Base-by-base conservation (phyloP, 2,888 invertebrate species). In the Pachycephus smyrnensis region DNA sequence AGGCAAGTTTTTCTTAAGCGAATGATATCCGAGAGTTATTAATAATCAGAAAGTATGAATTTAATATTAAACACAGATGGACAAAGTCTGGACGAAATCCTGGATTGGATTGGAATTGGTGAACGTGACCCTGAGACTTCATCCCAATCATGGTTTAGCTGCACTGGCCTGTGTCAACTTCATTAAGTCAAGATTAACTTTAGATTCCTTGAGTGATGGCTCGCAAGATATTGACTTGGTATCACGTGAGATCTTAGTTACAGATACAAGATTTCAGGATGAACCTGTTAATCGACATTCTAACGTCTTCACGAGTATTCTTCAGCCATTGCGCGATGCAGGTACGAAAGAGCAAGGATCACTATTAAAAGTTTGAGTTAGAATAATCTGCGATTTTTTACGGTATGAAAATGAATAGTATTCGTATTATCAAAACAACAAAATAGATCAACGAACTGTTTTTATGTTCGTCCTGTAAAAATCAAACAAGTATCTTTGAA, bases 151-250 rank as follows among this genome's bases (percentile, higher is more conserved):
- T 81, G 93, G 93, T 4, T 92, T 92, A 71, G 91, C 93, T 1
- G 93, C 95, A 11, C 92, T 99, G 74, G 97, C 98, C 1, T 96
- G 96, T 86, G 94, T 98, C 80, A 97, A 98, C 92, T 98, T 99
- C 91, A 96, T 98, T 83, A 96, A 96, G 91, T 98, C 98, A 0
- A 94, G 95, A 31, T 93, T 99, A 73, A 95, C 96, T 71, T 94
- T 97, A 76, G 98, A 98, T 90, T 95, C 96, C 6, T 96, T 95
- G 89, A 97, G 97, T 85, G 98, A 98, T 92, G 94, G 96, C 74
- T 95, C 97, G 23, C 97, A 97, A 92, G 98, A 98, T 88, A 94
- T 98, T 76, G 98, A 98, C 91, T 93, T 99, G 32, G 97, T 98
- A 0, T 98, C 98, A 0, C 97, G 97, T 92, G 98, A 97, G 92